phyloP scores from a whole-genome alignment of 1,140 invertebrate species.

The Catajapyx aquilonaris region DNA sequence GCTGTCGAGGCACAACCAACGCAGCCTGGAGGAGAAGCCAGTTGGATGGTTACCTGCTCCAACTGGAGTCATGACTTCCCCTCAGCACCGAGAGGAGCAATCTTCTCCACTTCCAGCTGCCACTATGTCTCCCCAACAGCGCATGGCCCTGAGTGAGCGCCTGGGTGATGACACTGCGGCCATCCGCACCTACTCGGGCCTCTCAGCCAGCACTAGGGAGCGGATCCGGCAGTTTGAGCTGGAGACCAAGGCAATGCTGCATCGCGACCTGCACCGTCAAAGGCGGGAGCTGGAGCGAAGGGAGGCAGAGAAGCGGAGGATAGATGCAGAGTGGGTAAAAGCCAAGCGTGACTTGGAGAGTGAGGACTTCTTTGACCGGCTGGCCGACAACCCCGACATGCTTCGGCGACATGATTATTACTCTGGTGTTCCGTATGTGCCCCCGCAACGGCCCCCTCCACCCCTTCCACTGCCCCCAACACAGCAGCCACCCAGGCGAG shows the following conservation, averaged over 20 bases:
- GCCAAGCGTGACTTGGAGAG: constrained; percentile 40
- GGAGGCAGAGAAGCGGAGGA: constrained; percentile 29
- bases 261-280: constrained; percentile 24
- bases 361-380: constrained; percentile 32
- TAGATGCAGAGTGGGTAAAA: constrained; percentile 34
- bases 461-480: background rate
- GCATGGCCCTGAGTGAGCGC: no score
- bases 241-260: constrained; percentile 44
- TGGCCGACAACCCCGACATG: constrained; percentile 27
- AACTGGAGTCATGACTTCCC: no score
- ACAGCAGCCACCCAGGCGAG: constrained; percentile 15
- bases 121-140: no score
- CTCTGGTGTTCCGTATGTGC: no score
- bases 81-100: no score
- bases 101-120: no score
- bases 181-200: constrained; percentile 31
- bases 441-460: no score
- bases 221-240: constrained; percentile 44
- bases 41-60: no score
- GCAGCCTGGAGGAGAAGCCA: no score
- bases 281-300: constrained; percentile 23
- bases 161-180: constrained; percentile 27
- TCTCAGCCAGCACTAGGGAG: constrained; percentile 35
- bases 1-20: no score
- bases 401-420: constrained; percentile 1